Percentiles rank a stretch among this genome's conserved stretches.
These are phyloP conservation scores for Notechis scutatus DNA, from an alignment of 2,113 vertebrate species.

Conservation along the genomic window DNA sequence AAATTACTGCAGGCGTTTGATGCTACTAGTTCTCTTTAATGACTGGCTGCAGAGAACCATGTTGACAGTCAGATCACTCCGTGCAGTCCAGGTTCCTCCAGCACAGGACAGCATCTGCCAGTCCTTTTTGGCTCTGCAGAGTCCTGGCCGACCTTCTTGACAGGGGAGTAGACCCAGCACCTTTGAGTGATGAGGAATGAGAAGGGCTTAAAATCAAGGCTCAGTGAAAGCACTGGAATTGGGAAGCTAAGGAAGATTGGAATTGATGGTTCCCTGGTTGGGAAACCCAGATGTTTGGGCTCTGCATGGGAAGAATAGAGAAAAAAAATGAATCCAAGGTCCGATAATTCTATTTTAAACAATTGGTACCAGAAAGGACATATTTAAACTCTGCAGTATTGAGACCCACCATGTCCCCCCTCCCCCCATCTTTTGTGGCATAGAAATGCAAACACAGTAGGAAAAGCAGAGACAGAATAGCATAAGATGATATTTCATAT, in stretches of 20 bases:
- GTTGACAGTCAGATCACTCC: neutral
- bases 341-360: neutral
- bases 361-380: neutral
- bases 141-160: neutral
- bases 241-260: neutral
- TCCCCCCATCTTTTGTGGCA: neutral
- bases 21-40: slow-evolving; percentile 1
- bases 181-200: neutral
- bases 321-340: neutral
- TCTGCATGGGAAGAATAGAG: neutral
- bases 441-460: neutral
- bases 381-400: neutral
- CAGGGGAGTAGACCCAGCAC: neutral
- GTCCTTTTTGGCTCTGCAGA: neutral
- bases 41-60: neutral
- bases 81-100: neutral
- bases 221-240: too few species aligned
- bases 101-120: neutral
- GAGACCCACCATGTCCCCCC: neutral
- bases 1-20: slow-evolving; percentile 4
- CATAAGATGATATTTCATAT: neutral
- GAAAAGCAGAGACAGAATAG: neutral
- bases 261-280: too few species aligned
- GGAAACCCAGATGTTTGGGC: neutral
- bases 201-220: neutral